Base-by-base conservation (phyloP, 2,797 vertebrate genomes). In the Microhierax caerulescens region DNA sequence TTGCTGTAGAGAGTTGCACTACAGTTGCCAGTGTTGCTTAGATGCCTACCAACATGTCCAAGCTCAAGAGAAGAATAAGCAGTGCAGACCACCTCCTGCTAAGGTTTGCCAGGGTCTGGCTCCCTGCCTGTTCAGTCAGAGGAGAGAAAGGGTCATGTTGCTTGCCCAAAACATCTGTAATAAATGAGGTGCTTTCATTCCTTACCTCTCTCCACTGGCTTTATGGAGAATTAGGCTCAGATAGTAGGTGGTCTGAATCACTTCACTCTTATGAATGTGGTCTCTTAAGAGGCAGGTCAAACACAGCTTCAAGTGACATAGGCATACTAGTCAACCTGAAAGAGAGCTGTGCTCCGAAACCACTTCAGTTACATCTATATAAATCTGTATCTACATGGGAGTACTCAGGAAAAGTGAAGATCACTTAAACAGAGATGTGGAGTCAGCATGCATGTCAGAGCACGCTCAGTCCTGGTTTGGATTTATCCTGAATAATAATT, bases 101-200 rank as follows among this genome's bases (percentile, higher is more conserved):
- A 48, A 57, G 43, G 68, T 93, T 84, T 91, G 85, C 80, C 81
- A 82, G 63, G 34, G 28, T n/a, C 88, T 95, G 91, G 72, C 67
- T 88, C 65, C 61, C n/a, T 95, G 91, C 79, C 88, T 93, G 54
- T 53, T 77, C 60, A 74, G 64, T 36, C 91, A 69, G 41, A 50
- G 81, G 41, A 85, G 85, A 88, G 76, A 64, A 85, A 74, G n/a
- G 79, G 76, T 91, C 87, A 84, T 75, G 83, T 67, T 90, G 63
- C 74, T 72, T 72, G 64, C 80, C 75, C 1, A 4, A 93, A 78
- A 86, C 51, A 51, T 89, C 81, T 91, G 88, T 68, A 91, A 88
- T 85, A 95, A 95, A 93, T 88, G 91, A 91, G 72, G 80, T 88
- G 88, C 85, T 91, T 93, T 93, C 91, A 91, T 93, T 85, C 91